phyloP scores from a whole-genome alignment of 2,113 vertebrate genomes.

The Dasyurus viverrinus region DNA sequence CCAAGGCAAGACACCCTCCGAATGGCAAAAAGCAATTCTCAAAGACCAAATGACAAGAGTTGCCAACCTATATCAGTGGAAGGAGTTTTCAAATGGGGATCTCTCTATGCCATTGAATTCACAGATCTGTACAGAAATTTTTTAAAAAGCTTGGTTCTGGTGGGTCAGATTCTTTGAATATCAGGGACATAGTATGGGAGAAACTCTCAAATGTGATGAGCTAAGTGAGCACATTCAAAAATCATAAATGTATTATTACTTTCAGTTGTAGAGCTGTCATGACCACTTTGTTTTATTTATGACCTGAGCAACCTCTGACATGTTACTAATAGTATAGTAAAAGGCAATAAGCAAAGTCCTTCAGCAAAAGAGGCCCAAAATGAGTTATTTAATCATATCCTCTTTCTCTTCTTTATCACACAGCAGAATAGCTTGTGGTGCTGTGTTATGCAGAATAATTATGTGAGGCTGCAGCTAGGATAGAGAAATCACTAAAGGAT shows the following conservation, averaged over 20 bases:
- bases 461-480: background rate
- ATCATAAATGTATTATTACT: background rate
- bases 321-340: conserved; percentile 8
- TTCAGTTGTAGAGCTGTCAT: background rate
- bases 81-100: background rate
- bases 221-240: background rate
- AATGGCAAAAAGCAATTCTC: background rate
- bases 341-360: conserved; percentile 37
- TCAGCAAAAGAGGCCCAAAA: conserved; percentile 7
- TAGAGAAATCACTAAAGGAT: conserved; percentile 30
- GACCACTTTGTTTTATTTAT: conserved; percentile 9
- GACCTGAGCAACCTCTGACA: conserved; percentile 20
- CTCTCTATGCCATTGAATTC: background rate
- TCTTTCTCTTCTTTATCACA: conserved; percentile 22
- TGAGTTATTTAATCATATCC: background rate
- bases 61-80: background rate
- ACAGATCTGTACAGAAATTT: background rate
- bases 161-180: background rate
- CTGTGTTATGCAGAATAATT: background rate
- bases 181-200: background rate
- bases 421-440: background rate
- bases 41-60: background rate
- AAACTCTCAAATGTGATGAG: background rate
- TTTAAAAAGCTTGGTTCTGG: background rate
- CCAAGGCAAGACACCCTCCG: background rate